A percentile compares a stretch with the other conserved stretches of the same genome.
phyloP scores from a whole-genome alignment of 2,888 invertebrate species.

The Hipparchia sbordonii region DNA sequence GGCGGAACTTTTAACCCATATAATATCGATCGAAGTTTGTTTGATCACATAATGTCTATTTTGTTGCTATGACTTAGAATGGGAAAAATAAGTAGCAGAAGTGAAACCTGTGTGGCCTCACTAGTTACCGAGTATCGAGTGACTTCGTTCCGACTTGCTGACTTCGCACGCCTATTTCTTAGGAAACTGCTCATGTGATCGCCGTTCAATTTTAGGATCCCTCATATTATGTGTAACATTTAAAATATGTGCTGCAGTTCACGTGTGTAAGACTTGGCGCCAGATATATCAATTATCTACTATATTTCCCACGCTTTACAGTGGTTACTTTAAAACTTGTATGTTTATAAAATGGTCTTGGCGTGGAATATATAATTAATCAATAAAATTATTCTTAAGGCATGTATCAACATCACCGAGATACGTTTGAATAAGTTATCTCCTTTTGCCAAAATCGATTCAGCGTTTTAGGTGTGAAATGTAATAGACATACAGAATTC shows the following conservation, averaged over 20 bases:
- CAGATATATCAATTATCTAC: not conserved
- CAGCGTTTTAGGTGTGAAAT: too few species aligned
- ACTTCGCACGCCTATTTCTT: constrained; percentile 62
- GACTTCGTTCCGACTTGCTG: constrained; percentile 62
- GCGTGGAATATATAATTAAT: too few species aligned
- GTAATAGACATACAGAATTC: too few species aligned
- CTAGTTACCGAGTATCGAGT: constrained; percentile 62
- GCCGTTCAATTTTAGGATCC: constrained; percentile 49
- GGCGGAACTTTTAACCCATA: too few species aligned
- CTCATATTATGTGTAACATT: constrained; percentile 18
- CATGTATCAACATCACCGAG: too few species aligned
- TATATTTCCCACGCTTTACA: constrained; percentile 7
- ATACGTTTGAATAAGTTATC: too few species aligned
- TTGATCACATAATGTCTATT: too few species aligned
- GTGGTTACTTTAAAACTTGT: too few species aligned
- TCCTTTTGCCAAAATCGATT: too few species aligned
- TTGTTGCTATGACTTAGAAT: constrained; percentile 18
- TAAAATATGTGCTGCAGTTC: not conserved
- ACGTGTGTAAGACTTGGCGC: constrained; percentile 5
- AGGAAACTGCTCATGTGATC: constrained; percentile 65
- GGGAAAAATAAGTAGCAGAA: constrained; percentile 46
- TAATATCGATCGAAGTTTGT: too few species aligned
- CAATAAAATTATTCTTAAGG: too few species aligned
- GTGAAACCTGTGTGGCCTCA: constrained; percentile 61
- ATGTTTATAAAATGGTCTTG: too few species aligned